phyloP scores from a whole-genome alignment of 2,888 invertebrate species.

The Neelides folsomi region DNA sequence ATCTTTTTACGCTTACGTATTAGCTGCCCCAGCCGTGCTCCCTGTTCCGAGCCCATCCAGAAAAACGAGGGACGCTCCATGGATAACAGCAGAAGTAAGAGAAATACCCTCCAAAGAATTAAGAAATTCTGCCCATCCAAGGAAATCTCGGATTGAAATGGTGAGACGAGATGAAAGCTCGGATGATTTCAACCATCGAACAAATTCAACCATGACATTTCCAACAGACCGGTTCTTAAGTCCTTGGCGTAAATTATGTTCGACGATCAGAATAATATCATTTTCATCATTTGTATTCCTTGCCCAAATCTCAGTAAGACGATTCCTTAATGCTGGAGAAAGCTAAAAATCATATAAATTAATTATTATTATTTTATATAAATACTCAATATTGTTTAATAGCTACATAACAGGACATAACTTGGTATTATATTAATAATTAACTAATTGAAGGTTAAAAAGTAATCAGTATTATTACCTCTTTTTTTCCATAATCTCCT shows the following conservation, averaged over 20 bases:
- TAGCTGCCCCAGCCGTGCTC: conserved; percentile 48
- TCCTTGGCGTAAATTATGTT: conserved; percentile 55
- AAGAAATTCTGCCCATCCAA: conserved; percentile 85
- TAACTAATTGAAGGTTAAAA: neutral
- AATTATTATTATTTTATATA: no score
- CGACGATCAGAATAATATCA: conserved; percentile 67
- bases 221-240: conserved; percentile 58
- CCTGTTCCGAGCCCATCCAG: conserved; percentile 82
- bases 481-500: conserved; percentile 98
- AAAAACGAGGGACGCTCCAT: conserved; percentile 82
- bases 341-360: conserved; percentile 42
- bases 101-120: conserved; percentile 44
- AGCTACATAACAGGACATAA: no score
- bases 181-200: conserved; percentile 24
- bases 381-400: no score
- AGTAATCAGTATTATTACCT: conserved; percentile 41
- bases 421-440: no score
- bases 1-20: conserved; percentile 40
- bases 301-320: conserved; percentile 99
- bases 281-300: conserved; percentile 55
- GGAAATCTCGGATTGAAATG: conserved; percentile 77
- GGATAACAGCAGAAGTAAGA: conserved; percentile 57
- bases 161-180: conserved; percentile 46
- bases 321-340: conserved; percentile 89
- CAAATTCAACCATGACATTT: conserved; percentile 36